A percentile compares a stretch with the other conserved stretches of the same genome.
These are phyloP conservation scores for Megamerina dolium DNA, from an alignment of 2,888 invertebrate species.

Conservation along the genomic window DNA sequence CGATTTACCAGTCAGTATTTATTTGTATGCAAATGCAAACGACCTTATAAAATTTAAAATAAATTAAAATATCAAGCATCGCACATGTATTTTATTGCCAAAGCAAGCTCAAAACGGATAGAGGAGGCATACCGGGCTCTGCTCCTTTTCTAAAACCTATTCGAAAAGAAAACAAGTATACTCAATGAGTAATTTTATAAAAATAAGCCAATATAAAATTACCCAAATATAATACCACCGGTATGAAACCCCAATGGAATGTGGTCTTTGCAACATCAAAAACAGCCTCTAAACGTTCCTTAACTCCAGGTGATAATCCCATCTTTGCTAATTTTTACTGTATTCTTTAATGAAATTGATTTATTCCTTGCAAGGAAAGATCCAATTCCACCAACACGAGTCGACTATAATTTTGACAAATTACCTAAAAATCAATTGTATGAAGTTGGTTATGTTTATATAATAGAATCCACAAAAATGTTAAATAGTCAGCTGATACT, in stretches of 20 bases:
- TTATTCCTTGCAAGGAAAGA: too few species aligned
- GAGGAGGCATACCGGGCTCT: slow-evolving; percentile 64
- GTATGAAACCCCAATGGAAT: slow-evolving; percentile 67
- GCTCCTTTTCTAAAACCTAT: slow-evolving; percentile 63
- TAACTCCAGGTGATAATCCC: slow-evolving; percentile 53
- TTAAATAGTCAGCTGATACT: too few species aligned
- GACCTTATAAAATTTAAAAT: too few species aligned
- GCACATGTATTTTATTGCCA: slow-evolving; percentile 43
- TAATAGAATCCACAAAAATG: too few species aligned
- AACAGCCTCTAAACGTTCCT: slow-evolving; percentile 58
- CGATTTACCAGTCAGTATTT: too few species aligned
- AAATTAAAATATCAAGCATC: too few species aligned
- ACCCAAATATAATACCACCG: slow-evolving; percentile 64
- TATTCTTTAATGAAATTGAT: neutral
- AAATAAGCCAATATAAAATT: slow-evolving; percentile 32
- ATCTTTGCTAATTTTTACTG: slow-evolving; percentile 22
- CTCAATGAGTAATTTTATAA: too few species aligned
- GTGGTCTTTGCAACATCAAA: slow-evolving; percentile 56
- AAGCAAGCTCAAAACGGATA: slow-evolving; percentile 39
- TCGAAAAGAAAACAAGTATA: slow-evolving; percentile 20
- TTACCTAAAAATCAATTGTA: neutral
- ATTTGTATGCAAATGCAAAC: too few species aligned
- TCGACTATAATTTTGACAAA: slow-evolving; percentile 1
- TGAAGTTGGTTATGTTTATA: neutral
- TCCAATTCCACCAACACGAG: slow-evolving; percentile 1